Evolutionary conservation across 1,140 invertebrate species (phyloP), one percentile per base, ranked within the genome.

Genomic region (Thrips palmi): DNA sequence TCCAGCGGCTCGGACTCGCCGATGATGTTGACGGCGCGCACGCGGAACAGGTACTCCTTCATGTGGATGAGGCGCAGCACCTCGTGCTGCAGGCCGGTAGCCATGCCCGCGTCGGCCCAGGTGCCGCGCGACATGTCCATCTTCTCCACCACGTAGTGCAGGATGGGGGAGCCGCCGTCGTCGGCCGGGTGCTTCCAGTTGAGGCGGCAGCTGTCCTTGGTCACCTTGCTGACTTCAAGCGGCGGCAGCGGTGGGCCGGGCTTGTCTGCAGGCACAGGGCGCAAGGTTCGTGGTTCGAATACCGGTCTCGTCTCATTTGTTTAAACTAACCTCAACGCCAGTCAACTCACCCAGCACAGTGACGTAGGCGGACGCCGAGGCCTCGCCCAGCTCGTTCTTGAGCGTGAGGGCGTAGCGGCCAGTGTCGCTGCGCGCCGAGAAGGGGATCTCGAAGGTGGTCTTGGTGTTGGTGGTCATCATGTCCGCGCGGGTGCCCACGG

Each of bases 121-220:
- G 86, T 89, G 36, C 89, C 91, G 43, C 89, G 68, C 1, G 84
- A 77, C 1, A 89, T 67, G 51, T 97, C 93, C 85, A 94, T 94
- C 61, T 97, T 97, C 55, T 98, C 92, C 39, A 97, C 72, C 21
- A 96, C 65, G 51, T 97, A 98, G 55, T 94, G 88, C n/a, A 88
- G 60, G 50, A 94, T 92, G 10, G 88, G 86, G 37, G 79, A 83
- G 23, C 88, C 91, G 43, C 91, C 89, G 56, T 91, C 85, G 51
- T 91, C 84, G 30, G 74, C 62, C 19, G 91, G 82, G 43, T 74
- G 55, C 50, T 73, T 74, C 87, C 87, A 89, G 22, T 74, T 62
- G 19, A 96, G 55, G 28, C 77, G 74, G 43, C 85, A 87, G 46
- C 83, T 81, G 49, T 96, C 87, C 52, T 89, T 88, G 1, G 82